Base-by-base conservation (phyloP, 1,140 invertebrate genomes). In the Cyclargus thomasi region DNA sequence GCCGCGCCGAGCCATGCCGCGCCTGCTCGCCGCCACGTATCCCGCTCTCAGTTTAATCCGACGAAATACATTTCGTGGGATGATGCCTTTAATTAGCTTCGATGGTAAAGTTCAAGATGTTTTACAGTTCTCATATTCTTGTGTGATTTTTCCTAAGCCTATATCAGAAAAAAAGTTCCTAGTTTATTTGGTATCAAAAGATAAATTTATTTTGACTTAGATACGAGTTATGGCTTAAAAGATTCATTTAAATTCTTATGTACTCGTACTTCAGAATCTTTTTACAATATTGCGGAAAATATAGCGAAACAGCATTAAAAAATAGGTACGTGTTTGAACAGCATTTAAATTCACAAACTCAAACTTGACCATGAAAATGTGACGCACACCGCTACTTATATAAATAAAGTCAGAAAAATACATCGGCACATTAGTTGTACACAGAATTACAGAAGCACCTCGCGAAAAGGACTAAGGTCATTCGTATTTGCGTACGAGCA, bases 401-500 rank as follows among this genome's bases (percentile, higher is more conserved):
- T 47, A 68, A 67, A 64, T 36, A 65, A 65, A 65, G 39, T 23
- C 55, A 65, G 62, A 70, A 53, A 70, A 70, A 29, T 29, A 29
- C 64, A 71, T 68, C 57, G 35, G 35, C 36, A 67, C 55, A 70
- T 35, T 65, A 70, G 39, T 47, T 47, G 11, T 47, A 47, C 36
- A 39, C 36, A 39, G 23, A 23, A 39, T 39, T 39, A 39, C 39
- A 47, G 39, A 47, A 16, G 39, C 39, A 47, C 11, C 39, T 47
- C 39, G 39, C 39, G 14, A 47, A 47, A 47, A 47, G 39, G 39
- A 47, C 36, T 39, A 4, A 39, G 36, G 39, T 47, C 6, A 47
- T 7, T 8, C 36, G 10, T 47, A 47, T 47, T 47, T 47, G 39
- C 36, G 36, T 39, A 39, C 39, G 39, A 47, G 39, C 14, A 47